Percentiles rank a stretch among this genome's conserved stretches.
Conservation (phyloP, 2,797 vertebrate species). For the Lacerta bilineata region DNA sequence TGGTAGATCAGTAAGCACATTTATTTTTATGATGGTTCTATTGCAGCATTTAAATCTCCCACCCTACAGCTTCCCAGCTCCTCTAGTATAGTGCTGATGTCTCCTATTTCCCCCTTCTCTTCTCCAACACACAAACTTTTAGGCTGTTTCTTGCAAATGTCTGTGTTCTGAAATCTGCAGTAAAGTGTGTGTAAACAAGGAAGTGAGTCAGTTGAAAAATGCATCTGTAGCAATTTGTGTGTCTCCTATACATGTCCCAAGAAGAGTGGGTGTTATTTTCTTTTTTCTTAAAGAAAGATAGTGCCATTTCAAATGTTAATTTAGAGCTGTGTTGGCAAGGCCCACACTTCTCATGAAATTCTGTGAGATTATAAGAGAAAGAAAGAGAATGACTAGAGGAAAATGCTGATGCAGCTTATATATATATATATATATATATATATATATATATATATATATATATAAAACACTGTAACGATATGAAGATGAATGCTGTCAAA, state of each 20-base stretch:
- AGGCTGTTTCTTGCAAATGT: not conserved
- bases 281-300: conserved; percentile 14
- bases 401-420: conserved; percentile 9
- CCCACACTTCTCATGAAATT: not conserved
- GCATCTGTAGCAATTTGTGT: conserved; percentile 7
- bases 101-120: not conserved
- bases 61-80: not conserved
- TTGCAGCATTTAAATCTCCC: conserved; percentile 32
- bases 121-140: not conserved
- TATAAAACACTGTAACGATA: not conserved
- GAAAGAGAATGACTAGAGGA: not conserved
- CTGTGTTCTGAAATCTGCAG: not conserved
- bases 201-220: conserved; percentile 33
- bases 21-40: not conserved
- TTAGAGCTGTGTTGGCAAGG: conserved; percentile 18
- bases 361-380: conserved; percentile 3
- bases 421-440: too few species aligned
- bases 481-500: conserved; percentile 1
- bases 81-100: fast-evolving
- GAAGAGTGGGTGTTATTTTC: not conserved
- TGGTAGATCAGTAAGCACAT: not conserved
- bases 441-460: not conserved
- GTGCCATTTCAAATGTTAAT: conserved; percentile 36
- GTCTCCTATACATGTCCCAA: conserved; percentile 15
- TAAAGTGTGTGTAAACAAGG: conserved; percentile 8